A percentile compares a stretch with the other conserved stretches of the same genome.
Conservation (phyloP, 2,113 vertebrate genomes). For the Apus apus region DNA sequence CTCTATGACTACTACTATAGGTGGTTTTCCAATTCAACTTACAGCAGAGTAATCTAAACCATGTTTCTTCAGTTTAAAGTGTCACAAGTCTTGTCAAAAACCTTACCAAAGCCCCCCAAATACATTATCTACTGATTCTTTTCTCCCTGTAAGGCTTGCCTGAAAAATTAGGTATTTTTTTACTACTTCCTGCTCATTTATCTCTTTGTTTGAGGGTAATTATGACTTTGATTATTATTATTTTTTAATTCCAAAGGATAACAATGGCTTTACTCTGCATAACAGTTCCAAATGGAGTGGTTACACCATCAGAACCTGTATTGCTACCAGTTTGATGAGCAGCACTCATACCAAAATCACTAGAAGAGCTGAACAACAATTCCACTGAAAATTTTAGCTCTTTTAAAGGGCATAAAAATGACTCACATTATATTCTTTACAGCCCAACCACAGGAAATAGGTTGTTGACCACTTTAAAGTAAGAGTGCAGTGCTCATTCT, state of each 20-base stretch:
- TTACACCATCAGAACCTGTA: not conserved
- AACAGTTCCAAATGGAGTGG: not conserved
- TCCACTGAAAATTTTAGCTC: not conserved
- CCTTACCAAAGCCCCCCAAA: not conserved
- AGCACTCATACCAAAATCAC: not conserved
- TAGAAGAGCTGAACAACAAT: not conserved
- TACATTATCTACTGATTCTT: not conserved
- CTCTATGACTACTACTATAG: not conserved
- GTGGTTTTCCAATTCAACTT: not conserved
- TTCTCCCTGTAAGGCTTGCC: not conserved
- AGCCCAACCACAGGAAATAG: not conserved
- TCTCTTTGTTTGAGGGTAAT: not conserved
- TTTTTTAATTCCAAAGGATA: not conserved
- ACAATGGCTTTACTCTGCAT: not conserved
- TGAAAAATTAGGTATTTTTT: not conserved
- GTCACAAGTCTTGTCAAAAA: not conserved
- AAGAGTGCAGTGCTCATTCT: not conserved
- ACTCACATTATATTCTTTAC: not conserved
- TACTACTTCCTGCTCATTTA: not conserved
- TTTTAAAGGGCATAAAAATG: not conserved
- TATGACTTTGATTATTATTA: not conserved
- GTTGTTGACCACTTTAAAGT: not conserved
- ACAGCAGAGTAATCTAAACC: not conserved
- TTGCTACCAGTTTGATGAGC: not conserved
- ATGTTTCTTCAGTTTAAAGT: not conserved